These are phyloP conservation scores for Pachyrhynchus sulphureomaculatus DNA, from an alignment of 1,140 invertebrate genomes.

Conservation along the genomic window DNA sequence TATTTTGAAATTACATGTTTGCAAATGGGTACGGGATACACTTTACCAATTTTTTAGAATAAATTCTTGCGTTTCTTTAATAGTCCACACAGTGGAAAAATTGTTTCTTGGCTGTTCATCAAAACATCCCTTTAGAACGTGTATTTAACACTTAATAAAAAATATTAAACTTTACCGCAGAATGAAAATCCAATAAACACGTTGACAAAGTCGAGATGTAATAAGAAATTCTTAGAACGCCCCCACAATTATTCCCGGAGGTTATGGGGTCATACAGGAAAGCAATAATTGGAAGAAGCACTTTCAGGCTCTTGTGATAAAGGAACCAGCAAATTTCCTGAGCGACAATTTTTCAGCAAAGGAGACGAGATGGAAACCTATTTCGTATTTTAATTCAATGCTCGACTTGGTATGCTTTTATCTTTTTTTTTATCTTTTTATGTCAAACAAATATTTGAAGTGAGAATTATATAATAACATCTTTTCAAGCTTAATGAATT, in stretches of 20 bases:
- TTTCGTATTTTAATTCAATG: constrained; percentile 2
- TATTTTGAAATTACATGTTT: too few relatives aligned
- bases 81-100: too few relatives aligned
- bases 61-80: neutral
- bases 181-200: constrained; percentile 19
- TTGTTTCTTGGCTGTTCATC: too few relatives aligned
- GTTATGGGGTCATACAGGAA: constrained; percentile 31
- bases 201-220: constrained; percentile 15
- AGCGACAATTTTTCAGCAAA: constrained; percentile 6
- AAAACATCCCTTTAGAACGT: too few relatives aligned
- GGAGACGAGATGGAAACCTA: neutral
- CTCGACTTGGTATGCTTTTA: too few relatives aligned
- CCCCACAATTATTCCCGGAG: constrained; percentile 25
- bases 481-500: too few relatives aligned
- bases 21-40: too few relatives aligned
- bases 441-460: too few relatives aligned
- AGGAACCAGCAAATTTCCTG: constrained; percentile 30
- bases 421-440: too few relatives aligned
- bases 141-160: too few relatives aligned
- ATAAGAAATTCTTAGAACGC: constrained; percentile 20
- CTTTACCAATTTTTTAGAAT: too few relatives aligned
- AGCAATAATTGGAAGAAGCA: constrained; percentile 33
- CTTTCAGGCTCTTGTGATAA: constrained; percentile 23
- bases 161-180: neutral
- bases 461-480: too few relatives aligned